Conservation (phyloP, 2,888 invertebrate species). For the Pardosa pseudoannulata region DNA sequence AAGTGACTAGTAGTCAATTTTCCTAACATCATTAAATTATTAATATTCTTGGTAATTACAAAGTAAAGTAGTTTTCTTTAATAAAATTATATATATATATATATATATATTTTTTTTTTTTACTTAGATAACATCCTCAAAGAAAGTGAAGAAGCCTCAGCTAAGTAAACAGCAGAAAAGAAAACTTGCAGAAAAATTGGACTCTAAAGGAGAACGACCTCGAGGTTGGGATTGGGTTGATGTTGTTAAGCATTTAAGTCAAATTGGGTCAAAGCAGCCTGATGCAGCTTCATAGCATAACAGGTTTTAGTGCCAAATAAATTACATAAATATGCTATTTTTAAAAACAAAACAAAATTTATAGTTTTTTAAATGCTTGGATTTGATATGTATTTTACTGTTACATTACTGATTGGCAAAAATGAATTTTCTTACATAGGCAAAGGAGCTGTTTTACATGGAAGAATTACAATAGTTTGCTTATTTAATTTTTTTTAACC, state of each 20-base stretch:
- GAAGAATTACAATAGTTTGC: too few species aligned
- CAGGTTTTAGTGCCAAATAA: neutral
- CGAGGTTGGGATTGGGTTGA: constrained; percentile 97
- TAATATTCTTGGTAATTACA: too few species aligned
- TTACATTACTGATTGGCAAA: neutral
- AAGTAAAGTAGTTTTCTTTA: too few species aligned
- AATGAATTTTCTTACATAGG: too few species aligned
- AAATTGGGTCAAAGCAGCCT: constrained; percentile 80
- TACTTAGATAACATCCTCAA: constrained; percentile 74
- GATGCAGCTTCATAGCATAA: constrained; percentile 45
- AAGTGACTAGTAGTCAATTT: too few species aligned
- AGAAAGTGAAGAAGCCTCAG: constrained; percentile 82
- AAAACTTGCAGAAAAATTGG: constrained; percentile 89
- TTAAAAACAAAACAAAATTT: neutral
- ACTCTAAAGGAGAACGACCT: constrained; percentile 86
- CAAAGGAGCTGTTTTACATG: too few species aligned
- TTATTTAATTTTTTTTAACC: too few species aligned
- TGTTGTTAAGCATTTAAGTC: constrained; percentile 95
- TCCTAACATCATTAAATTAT: too few species aligned
- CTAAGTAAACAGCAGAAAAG: constrained; percentile 94
- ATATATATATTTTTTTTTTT: neutral
- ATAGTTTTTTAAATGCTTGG: neutral
- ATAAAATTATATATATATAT: too few species aligned
- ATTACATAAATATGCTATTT: neutral
- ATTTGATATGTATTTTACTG: neutral